Base-by-base conservation (phyloP, 2,888 invertebrate species). In the Enchytraeus crypticus region DNA sequence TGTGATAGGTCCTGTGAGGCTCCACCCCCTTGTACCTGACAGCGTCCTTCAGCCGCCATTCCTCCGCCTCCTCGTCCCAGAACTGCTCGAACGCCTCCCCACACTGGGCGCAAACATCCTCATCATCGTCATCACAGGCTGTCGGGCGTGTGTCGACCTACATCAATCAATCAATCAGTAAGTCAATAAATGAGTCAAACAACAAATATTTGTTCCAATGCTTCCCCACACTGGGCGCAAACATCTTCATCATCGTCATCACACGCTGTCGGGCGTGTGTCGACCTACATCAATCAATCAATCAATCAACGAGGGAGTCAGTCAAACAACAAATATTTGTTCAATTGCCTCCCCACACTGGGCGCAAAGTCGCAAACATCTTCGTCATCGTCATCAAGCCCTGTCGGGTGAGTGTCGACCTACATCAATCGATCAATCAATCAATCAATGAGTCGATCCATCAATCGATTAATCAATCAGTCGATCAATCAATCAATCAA, bases 11-110 rank as follows among this genome's bases (percentile, higher is more conserved):
- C 23, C 56, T 29, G 4, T 18, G 79, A 0, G 93, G 92, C 82
- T 95, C 93, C 77, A 90, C 95, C 70, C 87, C 85, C 5, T 85
- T 83, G 26, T 89, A 82, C 32, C 76, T 70, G 18, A 82, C 74
- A 0, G 95, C 91, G 75, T 90, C 88, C 65, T 87, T 81, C 32
- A 97, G 83, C 75, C 93, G 91, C 98, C 98, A 99, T 76, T 92
- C 95, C 78, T 99, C 98, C 68, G 87, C 86, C 72, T 98, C 97
- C 80, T 97, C 92, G 77, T 95, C 89, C 82, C 90, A 98, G 82
- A 91, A 95, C 79, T 91, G 89, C 69, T 92, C 89, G 81, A 98
- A 96, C 67, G 84, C 84, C 81, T 98, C 97, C 18, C 88, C 87
- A 80, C 97, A 98, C 57, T 95, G 87, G 67, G 88, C 88, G 80